Conservation (phyloP, 2,797 vertebrate species). For the Danio tinwini region DNA sequence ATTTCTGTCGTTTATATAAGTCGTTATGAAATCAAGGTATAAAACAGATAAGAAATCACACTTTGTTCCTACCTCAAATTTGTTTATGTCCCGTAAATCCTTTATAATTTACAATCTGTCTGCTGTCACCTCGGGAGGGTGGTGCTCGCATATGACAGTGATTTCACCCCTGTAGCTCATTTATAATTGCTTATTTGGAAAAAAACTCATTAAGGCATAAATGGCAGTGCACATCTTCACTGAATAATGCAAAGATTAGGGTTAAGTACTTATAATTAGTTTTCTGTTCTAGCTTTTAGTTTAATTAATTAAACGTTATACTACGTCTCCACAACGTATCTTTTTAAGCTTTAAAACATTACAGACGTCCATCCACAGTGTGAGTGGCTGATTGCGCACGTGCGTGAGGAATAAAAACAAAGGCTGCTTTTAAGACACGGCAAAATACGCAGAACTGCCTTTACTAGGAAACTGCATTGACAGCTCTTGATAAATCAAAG, state of each 20-base stretch:
- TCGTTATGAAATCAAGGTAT: not conserved
- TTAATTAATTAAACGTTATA: not conserved
- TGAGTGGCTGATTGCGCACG: conserved; percentile 15
- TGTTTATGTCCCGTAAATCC: not conserved
- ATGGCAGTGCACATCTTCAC: not conserved
- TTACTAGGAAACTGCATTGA: conserved; percentile 34
- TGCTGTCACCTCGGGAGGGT: conserved; percentile 12
- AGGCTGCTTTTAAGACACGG: conserved; percentile 6
- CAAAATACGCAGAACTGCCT: conserved; percentile 41
- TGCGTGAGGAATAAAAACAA: conserved; percentile 25
- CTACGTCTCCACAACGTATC: no score
- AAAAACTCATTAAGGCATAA: not conserved
- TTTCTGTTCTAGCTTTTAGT: no score
- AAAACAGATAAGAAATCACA: not conserved
- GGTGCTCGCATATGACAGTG: not conserved
- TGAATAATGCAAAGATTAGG: not conserved
- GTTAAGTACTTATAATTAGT: not conserved
- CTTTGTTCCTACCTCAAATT: not conserved
- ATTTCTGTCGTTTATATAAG: not conserved
- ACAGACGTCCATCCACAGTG: not conserved
- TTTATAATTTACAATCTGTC: not conserved
- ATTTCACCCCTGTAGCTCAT: not conserved
- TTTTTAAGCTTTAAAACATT: not conserved
- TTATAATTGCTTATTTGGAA: not conserved
- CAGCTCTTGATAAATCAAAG: conserved; percentile 16